Conservation (phyloP, 2,888 invertebrate species). For the Drosophila histrio region DNA sequence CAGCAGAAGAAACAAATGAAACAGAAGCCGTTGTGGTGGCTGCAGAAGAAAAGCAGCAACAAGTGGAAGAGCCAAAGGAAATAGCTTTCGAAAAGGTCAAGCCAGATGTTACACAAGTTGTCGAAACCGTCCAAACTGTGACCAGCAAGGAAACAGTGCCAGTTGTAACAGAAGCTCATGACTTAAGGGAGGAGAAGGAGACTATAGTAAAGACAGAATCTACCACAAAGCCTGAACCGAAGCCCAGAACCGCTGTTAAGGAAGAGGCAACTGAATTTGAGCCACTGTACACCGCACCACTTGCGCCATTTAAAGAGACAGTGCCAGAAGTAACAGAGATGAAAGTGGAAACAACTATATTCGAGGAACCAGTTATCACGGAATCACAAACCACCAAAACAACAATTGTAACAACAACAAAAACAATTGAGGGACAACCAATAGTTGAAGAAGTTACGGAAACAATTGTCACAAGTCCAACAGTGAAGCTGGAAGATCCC, state of each 20-base stretch:
- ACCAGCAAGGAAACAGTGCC: constrained; percentile 13
- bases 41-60: constrained; percentile 16
- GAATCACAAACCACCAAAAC: constrained; percentile 48
- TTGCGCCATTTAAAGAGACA: constrained; percentile 53
- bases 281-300: constrained; percentile 58
- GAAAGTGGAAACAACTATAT: constrained; percentile 29
- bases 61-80: constrained; percentile 11
- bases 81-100: constrained; percentile 3
- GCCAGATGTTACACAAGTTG: constrained; percentile 25
- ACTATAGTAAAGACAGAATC: constrained; percentile 9
- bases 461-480: constrained; percentile 10
- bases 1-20: constrained; percentile 23
- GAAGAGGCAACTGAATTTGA: constrained; percentile 40
- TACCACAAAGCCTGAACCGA: constrained; percentile 56
- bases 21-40: constrained; percentile 21
- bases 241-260: constrained; percentile 43
- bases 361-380: constrained; percentile 46
- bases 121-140: constrained; percentile 51
- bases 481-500: constrained; percentile 21
- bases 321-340: constrained; percentile 18
- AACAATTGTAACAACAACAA: constrained; percentile 57
- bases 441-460: constrained; percentile 21
- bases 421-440: constrained; percentile 23
- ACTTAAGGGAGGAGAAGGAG: constrained; percentile 4
- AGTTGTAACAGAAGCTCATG: constrained; percentile 5